phyloP scores from a whole-genome alignment of 2,113 vertebrate genomes.

The Hydrolagus affinis region DNA sequence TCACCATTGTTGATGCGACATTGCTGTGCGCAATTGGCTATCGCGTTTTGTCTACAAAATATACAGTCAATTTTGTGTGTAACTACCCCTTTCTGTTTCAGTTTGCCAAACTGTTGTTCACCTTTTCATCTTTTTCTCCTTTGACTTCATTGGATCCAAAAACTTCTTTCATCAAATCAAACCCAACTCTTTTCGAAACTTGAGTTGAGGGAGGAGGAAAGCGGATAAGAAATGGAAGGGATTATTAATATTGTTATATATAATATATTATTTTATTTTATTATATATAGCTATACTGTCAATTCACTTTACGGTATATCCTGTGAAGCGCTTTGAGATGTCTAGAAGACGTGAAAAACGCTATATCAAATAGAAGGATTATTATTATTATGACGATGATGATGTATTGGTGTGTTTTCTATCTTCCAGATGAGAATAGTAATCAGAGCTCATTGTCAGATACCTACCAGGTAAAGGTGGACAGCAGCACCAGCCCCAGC shows the following conservation, averaged over 20 bases:
- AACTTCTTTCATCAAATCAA: neutral
- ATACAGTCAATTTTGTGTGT: too few relatives aligned
- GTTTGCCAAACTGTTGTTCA: too few relatives aligned
- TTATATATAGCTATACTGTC: accelerated
- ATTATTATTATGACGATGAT: neutral
- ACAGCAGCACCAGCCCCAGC: conserved; percentile 83
- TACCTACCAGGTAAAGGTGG: conserved; percentile 82
- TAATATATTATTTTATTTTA: neutral
- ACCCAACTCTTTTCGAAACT: neutral
- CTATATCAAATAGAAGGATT: too few relatives aligned
- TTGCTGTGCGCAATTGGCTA: too few relatives aligned
- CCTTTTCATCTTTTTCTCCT: too few relatives aligned
- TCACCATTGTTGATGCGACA: too few relatives aligned
- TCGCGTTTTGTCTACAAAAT: too few relatives aligned
- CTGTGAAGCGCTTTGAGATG: too few relatives aligned
- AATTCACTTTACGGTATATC: too few relatives aligned
- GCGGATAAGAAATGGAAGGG: neutral
- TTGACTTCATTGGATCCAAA: neutral
- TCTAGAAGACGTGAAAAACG: too few relatives aligned
- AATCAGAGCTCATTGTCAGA: conserved; percentile 95
- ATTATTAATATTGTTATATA: too few relatives aligned
- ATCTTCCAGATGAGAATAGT: conserved; percentile 85
- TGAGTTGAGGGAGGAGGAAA: conserved; percentile 13
- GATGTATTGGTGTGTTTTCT: conserved; percentile 15
- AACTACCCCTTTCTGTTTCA: too few relatives aligned